Evolutionary conservation across 2,113 vertebrate genomes (phyloP).

Genomic region (Murina feae): DNA sequence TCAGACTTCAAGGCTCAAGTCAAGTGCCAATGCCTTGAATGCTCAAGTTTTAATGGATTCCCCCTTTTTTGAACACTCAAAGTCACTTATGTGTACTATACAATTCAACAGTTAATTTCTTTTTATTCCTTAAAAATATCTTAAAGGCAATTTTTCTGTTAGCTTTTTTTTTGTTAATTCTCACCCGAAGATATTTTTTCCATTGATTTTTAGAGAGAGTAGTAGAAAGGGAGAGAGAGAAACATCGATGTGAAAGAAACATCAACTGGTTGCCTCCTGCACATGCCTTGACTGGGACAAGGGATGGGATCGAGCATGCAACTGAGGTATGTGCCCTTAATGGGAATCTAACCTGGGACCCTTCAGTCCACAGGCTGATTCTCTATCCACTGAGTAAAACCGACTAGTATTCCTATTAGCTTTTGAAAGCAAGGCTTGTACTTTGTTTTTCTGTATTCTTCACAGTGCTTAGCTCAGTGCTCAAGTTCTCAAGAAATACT

Average conservation of each 20-base stretch:
- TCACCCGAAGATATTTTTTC: too few species aligned
- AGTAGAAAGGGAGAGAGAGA: too few species aligned
- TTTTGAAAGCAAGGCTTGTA: constrained; percentile 28
- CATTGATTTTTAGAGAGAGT: too few species aligned
- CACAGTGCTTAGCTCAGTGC: not conserved
- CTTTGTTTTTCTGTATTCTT: constrained; percentile 13
- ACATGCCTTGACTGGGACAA: too few species aligned
- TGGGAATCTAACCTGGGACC: too few species aligned
- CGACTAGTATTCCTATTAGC: not conserved
- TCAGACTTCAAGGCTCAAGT: not conserved
- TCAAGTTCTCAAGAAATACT: constrained; percentile 31
- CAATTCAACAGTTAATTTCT: not conserved
- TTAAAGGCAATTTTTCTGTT: not conserved
- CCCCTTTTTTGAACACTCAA: not conserved
- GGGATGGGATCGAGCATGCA: too few species aligned
- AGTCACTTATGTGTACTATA: not conserved
- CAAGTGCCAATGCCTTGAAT: not conserved
- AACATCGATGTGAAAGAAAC: too few species aligned
- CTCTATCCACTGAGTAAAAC: too few species aligned
- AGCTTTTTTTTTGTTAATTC: not conserved
- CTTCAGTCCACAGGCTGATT: too few species aligned
- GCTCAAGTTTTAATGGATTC: not conserved
- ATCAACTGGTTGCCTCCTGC: too few species aligned
- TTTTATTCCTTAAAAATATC: not conserved
- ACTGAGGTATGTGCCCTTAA: too few species aligned